A percentile compares a stretch with the other conserved stretches of the same genome.
Conservation (phyloP, 2,888 invertebrate genomes). For the Synanthedon vespiformis region DNA sequence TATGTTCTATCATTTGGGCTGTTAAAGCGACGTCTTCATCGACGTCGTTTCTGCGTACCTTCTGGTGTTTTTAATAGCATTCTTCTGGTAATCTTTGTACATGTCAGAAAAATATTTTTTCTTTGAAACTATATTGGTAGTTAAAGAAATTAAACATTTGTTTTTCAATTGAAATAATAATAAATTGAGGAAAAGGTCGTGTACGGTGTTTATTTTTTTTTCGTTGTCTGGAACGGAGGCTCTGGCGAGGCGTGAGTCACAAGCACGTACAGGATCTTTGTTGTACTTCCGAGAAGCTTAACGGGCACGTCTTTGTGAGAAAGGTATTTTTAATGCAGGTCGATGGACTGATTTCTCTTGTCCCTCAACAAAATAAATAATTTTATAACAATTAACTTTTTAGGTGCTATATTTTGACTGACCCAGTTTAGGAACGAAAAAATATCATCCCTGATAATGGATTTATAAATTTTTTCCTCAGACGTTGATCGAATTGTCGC, state of each 20-base stretch:
- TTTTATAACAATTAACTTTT: neutral
- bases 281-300: constrained; percentile 62
- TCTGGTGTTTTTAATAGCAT: too few species aligned
- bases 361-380: constrained; percentile 16
- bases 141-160: constrained; percentile 3
- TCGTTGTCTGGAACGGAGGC: constrained; percentile 44
- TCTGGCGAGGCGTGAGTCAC: constrained; percentile 49
- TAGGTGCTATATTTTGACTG: neutral
- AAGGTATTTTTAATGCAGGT: constrained; percentile 57
- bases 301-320: constrained; percentile 55
- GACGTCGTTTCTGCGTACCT: too few species aligned
- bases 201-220: constrained; percentile 15
- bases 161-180: too few species aligned
- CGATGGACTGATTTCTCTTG: constrained; percentile 57
- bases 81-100: too few species aligned
- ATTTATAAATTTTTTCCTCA: too few species aligned
- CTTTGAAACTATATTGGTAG: neutral
- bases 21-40: too few species aligned
- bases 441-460: neutral
- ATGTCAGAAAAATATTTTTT: too few species aligned
- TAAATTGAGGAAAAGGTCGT: neutral
- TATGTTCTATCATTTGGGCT: too few species aligned
- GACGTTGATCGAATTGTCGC: too few species aligned
- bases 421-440: neutral
- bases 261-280: constrained; percentile 61